Evolutionary conservation across 2,797 vertebrate species (phyloP).

Genomic region (Muscicapa striata): DNA sequence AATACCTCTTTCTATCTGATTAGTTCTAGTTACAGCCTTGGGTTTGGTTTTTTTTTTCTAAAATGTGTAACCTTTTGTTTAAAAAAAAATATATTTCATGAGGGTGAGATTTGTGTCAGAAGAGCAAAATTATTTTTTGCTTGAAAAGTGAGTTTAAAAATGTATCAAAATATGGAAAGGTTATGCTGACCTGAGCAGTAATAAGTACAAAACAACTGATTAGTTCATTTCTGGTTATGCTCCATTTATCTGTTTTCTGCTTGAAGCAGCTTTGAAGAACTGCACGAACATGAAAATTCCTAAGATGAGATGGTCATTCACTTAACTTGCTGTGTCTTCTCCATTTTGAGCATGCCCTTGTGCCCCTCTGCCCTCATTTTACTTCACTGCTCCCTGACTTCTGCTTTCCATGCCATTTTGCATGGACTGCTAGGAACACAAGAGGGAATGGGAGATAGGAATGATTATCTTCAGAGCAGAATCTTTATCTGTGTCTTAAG

Average conservation of each 20-base stretch:
- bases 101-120: not conserved
- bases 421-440: fast-evolving
- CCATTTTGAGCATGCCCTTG: not conserved
- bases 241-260: slow-evolving; percentile 62
- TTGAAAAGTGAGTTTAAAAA: slow-evolving; percentile 22
- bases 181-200: slow-evolving; percentile 27
- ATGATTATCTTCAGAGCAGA: not conserved
- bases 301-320: not conserved
- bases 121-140: not conserved
- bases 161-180: not conserved
- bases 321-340: not conserved
- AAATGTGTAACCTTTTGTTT: not conserved
- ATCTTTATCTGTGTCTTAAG: not conserved
- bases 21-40: not conserved
- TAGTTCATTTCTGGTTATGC: slow-evolving; percentile 31
- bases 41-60: not conserved
- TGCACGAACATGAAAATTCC: not conserved
- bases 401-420: not conserved
- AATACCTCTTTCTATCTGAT: not conserved
- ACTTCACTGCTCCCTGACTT: not conserved
- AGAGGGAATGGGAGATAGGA: not conserved
- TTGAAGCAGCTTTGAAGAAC: slow-evolving; percentile 34
- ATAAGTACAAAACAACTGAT: slow-evolving; percentile 31
- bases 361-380: not conserved
- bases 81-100: not conserved